Percentiles rank a stretch among this genome's conserved stretches.
Evolutionary conservation across 1,140 invertebrate species (phyloP).

Genomic region (Drosophila fuyamai): DNA sequence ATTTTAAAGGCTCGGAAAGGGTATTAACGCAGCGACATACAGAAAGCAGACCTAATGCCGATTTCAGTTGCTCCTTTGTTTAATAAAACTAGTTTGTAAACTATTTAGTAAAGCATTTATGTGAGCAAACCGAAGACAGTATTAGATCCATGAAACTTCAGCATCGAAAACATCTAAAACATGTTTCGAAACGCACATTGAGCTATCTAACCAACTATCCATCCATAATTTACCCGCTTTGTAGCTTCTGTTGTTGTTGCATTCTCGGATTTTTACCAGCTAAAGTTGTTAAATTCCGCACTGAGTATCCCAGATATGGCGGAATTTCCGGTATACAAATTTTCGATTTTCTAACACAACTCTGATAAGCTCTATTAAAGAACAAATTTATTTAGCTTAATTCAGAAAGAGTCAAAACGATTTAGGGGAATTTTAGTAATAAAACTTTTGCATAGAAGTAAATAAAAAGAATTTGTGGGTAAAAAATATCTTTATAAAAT

Average conservation of each 20-base stretch:
- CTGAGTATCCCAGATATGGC: conserved; percentile 77
- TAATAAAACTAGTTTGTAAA: neutral
- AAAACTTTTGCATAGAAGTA: neutral
- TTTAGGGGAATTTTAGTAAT: neutral
- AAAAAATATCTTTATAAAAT: neutral
- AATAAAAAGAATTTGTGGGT: conserved; percentile 1
- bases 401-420: neutral
- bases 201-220: conserved; percentile 7
- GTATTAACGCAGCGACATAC: conserved; percentile 14
- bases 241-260: conserved; percentile 50
- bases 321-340: conserved; percentile 77
- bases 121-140: conserved; percentile 5
- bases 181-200: conserved; percentile 12
- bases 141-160: neutral
- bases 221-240: conserved; percentile 73
- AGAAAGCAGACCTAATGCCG: conserved; percentile 16
- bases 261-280: conserved; percentile 54
- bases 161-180: conserved; percentile 16
- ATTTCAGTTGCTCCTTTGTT: neutral
- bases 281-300: conserved; percentile 75
- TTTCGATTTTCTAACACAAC: conserved; percentile 74
- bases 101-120: no score
- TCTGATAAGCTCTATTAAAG: conserved; percentile 75
- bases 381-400: conserved; percentile 13
- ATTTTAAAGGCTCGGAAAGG: conserved; percentile 42